Evolutionary conservation across 2,113 vertebrate genomes (phyloP).

Genomic region (Stigmatopora argus): DNA sequence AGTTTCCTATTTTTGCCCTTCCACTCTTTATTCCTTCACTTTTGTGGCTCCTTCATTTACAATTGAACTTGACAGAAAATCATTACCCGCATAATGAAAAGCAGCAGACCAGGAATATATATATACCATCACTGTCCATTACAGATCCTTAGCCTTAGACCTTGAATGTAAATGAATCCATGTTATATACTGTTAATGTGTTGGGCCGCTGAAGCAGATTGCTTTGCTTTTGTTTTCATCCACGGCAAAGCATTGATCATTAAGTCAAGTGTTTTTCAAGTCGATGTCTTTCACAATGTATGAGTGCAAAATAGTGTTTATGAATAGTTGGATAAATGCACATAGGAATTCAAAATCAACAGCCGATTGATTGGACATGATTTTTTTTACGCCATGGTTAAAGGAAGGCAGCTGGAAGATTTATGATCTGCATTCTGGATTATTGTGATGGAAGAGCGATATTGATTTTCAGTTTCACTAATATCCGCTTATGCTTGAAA

Average conservation of each 20-base stretch:
- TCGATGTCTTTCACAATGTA: background rate
- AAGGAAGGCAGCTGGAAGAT: background rate
- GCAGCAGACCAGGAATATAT: slow-evolving; percentile 55
- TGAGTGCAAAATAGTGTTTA: background rate
- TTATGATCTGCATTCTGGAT: background rate
- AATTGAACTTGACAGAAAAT: slow-evolving; percentile 63
- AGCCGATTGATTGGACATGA: background rate
- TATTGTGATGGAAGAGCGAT: background rate
- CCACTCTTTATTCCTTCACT: slow-evolving; percentile 28
- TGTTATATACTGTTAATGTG: slow-evolving; percentile 22
- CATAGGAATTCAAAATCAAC: background rate
- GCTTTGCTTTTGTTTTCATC: slow-evolving; percentile 9
- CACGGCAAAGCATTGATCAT: slow-evolving; percentile 12
- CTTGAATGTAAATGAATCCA: slow-evolving; percentile 48
- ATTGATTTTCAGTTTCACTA: too few species aligned
- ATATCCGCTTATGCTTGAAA: too few species aligned
- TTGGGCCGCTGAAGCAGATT: slow-evolving; percentile 11
- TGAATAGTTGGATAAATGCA: background rate
- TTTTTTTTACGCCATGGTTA: background rate
- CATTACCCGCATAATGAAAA: slow-evolving; percentile 64
- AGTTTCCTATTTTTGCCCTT: slow-evolving; percentile 22
- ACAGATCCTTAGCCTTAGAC: slow-evolving; percentile 55
- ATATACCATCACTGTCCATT: slow-evolving; percentile 56
- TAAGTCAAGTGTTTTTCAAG: slow-evolving; percentile 1
- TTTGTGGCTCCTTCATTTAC: slow-evolving; percentile 43